Base-by-base conservation (phyloP, 2,888 invertebrate genomes). In the Pachliopta kotzebuea region DNA sequence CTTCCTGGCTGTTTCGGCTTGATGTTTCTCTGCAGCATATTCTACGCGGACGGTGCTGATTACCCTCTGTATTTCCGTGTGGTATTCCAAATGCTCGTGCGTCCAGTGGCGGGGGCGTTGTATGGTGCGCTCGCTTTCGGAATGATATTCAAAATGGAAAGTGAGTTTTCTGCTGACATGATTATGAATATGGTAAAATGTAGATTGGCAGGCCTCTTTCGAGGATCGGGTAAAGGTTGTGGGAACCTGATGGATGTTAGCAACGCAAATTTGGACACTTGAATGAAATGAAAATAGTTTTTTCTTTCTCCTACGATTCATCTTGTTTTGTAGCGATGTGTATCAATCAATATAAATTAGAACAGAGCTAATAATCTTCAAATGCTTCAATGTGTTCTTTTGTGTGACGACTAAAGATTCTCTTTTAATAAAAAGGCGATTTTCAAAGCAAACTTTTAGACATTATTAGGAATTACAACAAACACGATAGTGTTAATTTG, bases 91-190 rank as follows among this genome's bases (percentile, higher is more conserved):
- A 63, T 63, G 14, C 6, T 62, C 14, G 49, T 65, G 17, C 54
- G 68, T 8, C 55, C 63, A 8, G 20, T 58, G 1, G 14, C 67
- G 0, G 65, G 65, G 65, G 0, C 71, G 0, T 31, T 85, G 0
- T 69, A 89, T 0, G 68, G 82, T 0, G 11, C 49, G 0, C 24
- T 87, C 6, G 80, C 84, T 6, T 58, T 89, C 0, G 78, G 81
- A 4, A 70, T 71, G 62, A 68, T 89, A 1, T 87, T 89, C 66
- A 84, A 85, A 72, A 57, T 84, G 57, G 90, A 90, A 50, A 73
- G 90, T 91, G 65, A 85, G 74, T 71, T 24, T 74, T 14, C 37
- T 17, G 11, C 8, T 37, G 14, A 3, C 11, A 37, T 37, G 11
- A 11, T 37, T 37, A 37, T 37, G 37, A 37, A 37, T 14, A 14